Percentiles rank a stretch among this genome's conserved stretches.
Evolutionary conservation across 2,113 vertebrate species (phyloP).

Genomic region (Centropus unirufus): DNA sequence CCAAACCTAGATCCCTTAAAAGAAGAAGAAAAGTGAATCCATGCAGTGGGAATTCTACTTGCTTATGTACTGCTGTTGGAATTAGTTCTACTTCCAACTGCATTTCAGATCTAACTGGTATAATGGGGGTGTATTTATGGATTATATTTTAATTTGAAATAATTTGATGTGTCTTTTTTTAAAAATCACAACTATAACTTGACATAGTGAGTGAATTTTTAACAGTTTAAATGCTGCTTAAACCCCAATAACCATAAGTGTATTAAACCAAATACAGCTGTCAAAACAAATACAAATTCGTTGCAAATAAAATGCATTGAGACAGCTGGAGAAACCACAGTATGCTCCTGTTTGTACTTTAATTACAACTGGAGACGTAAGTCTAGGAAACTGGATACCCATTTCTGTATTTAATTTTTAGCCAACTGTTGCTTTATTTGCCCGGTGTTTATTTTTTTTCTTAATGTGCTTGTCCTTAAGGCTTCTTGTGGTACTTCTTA

Average conservation of each 20-base stretch:
- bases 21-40: neutral
- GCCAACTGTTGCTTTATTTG: neutral
- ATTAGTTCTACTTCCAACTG: neutral
- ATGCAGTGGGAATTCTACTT: neutral
- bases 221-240: neutral
- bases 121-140: neutral
- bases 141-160: slow-evolving; percentile 1
- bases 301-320: neutral
- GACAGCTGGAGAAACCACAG: neutral
- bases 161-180: neutral
- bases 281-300: neutral
- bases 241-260: neutral
- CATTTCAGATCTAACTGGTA: neutral
- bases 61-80: neutral
- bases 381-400: neutral
- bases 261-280: neutral
- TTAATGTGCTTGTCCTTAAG: neutral
- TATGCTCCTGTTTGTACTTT: neutral
- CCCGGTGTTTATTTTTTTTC: neutral
- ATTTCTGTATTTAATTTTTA: neutral
- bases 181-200: neutral
- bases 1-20: neutral
- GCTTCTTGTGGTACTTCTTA: neutral
- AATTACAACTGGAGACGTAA: neutral
- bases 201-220: neutral